Evolutionary conservation across 2,888 invertebrate genomes (phyloP), one percentile per base, ranked within the genome.

Genomic region (Conistra vaccinii): DNA sequence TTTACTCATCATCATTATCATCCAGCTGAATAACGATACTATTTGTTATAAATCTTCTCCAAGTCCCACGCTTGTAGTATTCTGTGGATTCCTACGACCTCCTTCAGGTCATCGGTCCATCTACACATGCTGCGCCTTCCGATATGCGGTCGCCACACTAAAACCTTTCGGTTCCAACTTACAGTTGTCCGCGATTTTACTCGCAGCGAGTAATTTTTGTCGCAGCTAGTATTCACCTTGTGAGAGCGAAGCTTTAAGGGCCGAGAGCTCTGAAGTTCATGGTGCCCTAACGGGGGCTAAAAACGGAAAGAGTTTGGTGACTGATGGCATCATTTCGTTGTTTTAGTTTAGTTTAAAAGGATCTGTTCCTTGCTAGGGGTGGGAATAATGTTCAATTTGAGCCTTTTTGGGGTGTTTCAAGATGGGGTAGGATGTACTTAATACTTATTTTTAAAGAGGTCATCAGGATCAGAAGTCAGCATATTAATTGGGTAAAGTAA

Each of bases 261-360:
- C 60, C 48, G 67, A 81, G 80, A 61, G 75, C 84, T 87, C 84
- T 86, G 78, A 71, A 88, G 85, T 88, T 91, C 90, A 91, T 90
- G 87, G 87, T 80, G 80, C 83, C 83, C 76, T 75, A 83, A 89
- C 90, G 69, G 81, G 80, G 87, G 82, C 87, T 87, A 86, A 90
- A 89, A 89, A 89, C 80, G 84, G 70, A 84, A 85, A 85, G 83
- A 86, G 83, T 85, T 85, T 74, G 66, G 82, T 81, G 85, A 88
- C 83, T 87, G 85, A 87, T 87, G 80, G 75, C 69, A 80, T 86
- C 78, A 86, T 88, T 86, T 69, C 68, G 68, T 77, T 86, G 77
- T 80, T 86, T 84, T 79, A 86, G 84, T 86, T 87, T 86, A 73
- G 76, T 84, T 80, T 73, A 71, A 81, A 73, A 71, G 70, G 51